phyloP scores from a whole-genome alignment of 1,140 invertebrate species.

The Cherax quadricarinatus region DNA sequence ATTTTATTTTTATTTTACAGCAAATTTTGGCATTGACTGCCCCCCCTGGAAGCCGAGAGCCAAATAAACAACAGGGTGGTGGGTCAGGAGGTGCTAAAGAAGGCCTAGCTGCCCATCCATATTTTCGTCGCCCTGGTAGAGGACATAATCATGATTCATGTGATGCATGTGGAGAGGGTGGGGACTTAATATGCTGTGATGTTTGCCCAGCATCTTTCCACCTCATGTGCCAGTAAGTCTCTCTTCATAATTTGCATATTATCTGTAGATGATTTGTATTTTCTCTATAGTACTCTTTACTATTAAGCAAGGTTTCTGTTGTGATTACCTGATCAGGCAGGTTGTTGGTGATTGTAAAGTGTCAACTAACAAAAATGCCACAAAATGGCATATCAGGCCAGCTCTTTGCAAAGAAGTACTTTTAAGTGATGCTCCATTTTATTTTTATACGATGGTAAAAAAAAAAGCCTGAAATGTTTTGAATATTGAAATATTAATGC shows the following conservation, averaged over 20 bases:
- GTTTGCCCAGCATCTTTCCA: constrained; percentile 96
- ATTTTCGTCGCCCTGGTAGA: constrained; percentile 89
- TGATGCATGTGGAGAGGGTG: constrained; percentile 94
- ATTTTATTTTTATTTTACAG: constrained; percentile 77
- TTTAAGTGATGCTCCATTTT: too few relatives aligned
- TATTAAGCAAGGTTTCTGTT: too few relatives aligned
- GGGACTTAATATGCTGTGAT: constrained; percentile 96
- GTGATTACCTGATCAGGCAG: too few relatives aligned
- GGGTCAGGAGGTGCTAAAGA: constrained; percentile 52
- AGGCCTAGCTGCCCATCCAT: constrained; percentile 81
- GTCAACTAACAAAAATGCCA: too few relatives aligned
- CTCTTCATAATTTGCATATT: background rate
- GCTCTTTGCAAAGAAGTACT: too few relatives aligned
- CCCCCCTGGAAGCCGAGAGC: constrained; percentile 87
- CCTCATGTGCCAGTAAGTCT: constrained; percentile 87
- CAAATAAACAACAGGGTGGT: constrained; percentile 75
- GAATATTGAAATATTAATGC: too few relatives aligned
- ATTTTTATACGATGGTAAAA: too few relatives aligned
- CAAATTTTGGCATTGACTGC: constrained; percentile 92
- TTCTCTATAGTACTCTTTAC: too few relatives aligned
- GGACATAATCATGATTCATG: constrained; percentile 96
- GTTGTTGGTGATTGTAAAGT: too few relatives aligned
- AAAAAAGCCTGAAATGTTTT: too few relatives aligned
- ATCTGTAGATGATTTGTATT: background rate
- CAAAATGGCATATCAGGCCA: too few relatives aligned